Conservation (phyloP, 2,797 vertebrate genomes). For the Heliangelus exortis region DNA sequence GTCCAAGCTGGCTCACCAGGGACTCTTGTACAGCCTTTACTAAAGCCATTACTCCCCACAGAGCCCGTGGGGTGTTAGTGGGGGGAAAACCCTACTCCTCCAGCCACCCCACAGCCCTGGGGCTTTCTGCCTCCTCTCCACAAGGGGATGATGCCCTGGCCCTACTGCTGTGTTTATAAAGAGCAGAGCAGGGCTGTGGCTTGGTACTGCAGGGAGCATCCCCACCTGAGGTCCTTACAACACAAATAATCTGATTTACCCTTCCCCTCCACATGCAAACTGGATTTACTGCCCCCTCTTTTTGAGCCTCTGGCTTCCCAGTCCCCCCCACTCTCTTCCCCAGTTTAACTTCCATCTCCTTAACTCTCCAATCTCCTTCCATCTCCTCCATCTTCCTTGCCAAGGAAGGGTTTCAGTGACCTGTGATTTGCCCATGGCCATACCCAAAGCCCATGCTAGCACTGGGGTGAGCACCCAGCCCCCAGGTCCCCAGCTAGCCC, state of each 20-base stretch:
- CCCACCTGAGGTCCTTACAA: not conserved
- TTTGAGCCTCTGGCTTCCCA: not conserved
- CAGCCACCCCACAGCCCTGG: not conserved
- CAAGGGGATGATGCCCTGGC: not conserved
- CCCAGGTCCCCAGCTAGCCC: not conserved
- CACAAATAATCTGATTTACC: not conserved
- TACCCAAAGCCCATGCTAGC: rapidly evolving
- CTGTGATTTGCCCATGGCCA: not conserved
- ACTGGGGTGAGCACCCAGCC: not conserved
- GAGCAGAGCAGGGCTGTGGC: not conserved
- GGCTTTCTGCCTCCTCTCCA: not conserved
- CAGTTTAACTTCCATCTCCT: not conserved
- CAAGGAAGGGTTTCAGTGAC: not conserved
- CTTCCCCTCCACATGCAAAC: rapidly evolving
- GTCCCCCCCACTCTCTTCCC: not conserved
- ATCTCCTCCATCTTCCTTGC: not conserved
- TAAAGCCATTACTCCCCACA: not conserved
- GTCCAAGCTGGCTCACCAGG: not conserved
- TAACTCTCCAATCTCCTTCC: not conserved
- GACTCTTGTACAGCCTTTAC: not conserved
- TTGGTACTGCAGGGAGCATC: rapidly evolving
- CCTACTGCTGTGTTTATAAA: not conserved
- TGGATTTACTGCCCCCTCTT: not conserved
- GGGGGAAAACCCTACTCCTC: not conserved
- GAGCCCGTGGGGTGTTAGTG: not conserved